These are phyloP conservation scores for Lasioglossum marginatum DNA, from an alignment of 2,888 invertebrate species.

Conservation along the genomic window DNA sequence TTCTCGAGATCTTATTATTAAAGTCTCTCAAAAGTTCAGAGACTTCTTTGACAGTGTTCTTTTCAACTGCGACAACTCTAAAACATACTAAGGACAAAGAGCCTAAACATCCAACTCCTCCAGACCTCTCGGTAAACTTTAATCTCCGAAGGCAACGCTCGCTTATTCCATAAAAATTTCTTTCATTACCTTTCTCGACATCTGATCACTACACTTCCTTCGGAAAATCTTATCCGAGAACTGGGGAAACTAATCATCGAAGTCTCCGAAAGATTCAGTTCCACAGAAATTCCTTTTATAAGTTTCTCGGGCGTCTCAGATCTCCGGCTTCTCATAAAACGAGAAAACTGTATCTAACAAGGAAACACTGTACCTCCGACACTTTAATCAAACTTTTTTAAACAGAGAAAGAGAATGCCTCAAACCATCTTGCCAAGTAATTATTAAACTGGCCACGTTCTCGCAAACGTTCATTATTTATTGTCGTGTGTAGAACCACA, in stretches of 20 bases:
- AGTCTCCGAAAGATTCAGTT: background rate
- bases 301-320: background rate
- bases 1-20: background rate
- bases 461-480: background rate
- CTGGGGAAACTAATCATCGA: background rate
- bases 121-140: too few species aligned
- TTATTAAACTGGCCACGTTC: background rate
- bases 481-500: background rate
- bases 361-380: background rate
- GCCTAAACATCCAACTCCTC: too few species aligned
- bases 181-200: background rate
- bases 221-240: background rate
- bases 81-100: background rate
- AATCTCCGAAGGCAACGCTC: background rate
- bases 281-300: background rate
- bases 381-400: slow-evolving; percentile 2
- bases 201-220: background rate
- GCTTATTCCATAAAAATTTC: background rate
- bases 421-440: background rate
- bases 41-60: background rate
- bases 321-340: background rate
- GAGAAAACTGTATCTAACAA: background rate
- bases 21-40: background rate
- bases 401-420: background rate
- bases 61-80: background rate